Conservation (phyloP, 2,797 vertebrate genomes). For the Pachyuromys duprasi region DNA sequence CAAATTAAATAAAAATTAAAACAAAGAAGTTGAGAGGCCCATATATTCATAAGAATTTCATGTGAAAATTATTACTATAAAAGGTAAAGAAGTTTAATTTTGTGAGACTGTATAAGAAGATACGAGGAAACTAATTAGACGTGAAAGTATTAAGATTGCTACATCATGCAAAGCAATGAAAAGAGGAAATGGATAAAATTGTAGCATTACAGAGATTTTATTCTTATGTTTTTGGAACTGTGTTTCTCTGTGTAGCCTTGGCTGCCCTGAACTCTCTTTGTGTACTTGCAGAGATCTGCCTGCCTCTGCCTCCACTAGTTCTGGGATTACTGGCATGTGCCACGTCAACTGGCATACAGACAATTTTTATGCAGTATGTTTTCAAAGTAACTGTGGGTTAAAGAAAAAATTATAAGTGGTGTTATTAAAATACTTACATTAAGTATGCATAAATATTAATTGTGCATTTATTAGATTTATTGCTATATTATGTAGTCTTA, state of each 20-base stretch:
- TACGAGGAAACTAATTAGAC: no score
- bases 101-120: not conserved
- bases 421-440: not conserved
- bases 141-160: not conserved
- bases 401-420: not conserved
- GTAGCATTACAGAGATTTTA: not conserved
- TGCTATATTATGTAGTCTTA: not conserved
- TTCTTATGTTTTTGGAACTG: no score
- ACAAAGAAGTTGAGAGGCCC: not conserved
- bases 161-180: not conserved
- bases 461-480: not conserved
- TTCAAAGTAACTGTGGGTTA: not conserved
- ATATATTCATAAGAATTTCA: not conserved
- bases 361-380: not conserved
- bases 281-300: no score
- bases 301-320: no score
- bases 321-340: no score
- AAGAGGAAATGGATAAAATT: no score
- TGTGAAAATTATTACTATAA: not conserved
- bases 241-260: no score
- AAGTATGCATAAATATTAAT: not conserved
- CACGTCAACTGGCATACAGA: no score
- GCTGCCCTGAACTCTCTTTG: no score
- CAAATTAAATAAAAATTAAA: not conserved
- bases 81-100: not conserved